These are phyloP conservation scores for Pristionchus maxplancki DNA, from an alignment of 2,888 invertebrate genomes.

Conservation along the genomic window DNA sequence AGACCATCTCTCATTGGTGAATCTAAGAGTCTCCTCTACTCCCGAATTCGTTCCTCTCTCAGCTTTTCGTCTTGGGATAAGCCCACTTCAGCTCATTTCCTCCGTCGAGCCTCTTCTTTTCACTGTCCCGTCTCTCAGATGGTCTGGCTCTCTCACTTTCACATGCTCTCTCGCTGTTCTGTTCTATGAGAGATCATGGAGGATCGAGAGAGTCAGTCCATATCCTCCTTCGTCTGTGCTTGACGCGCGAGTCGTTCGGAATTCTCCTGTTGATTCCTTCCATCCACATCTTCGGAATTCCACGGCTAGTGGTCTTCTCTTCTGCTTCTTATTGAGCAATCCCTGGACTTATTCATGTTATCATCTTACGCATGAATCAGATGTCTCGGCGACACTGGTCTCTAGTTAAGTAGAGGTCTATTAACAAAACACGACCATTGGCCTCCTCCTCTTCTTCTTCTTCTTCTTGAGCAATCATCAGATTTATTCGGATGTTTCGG, in stretches of 20 bases:
- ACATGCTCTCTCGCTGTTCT: neutral
- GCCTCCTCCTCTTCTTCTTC: too few relatives aligned
- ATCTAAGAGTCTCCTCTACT: too few relatives aligned
- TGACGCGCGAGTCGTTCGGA: neutral
- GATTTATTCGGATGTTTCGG: too few relatives aligned
- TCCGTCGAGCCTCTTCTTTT: neutral
- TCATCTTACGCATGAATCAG: too few relatives aligned
- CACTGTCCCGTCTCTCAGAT: neutral
- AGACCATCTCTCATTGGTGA: too few relatives aligned
- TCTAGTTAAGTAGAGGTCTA: too few relatives aligned
- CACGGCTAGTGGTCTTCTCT: too few relatives aligned
- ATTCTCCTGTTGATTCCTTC: neutral
- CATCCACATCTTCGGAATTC: neutral
- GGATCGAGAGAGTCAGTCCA: neutral
- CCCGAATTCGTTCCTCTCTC: neutral
- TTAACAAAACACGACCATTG: too few relatives aligned
- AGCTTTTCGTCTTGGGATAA: neutral
- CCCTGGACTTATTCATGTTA: too few relatives aligned
- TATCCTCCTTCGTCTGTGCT: neutral
- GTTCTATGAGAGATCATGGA: neutral
- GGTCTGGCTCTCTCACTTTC: neutral
- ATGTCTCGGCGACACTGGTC: too few relatives aligned
- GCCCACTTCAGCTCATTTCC: slow-evolving; percentile 23
- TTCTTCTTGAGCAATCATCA: too few relatives aligned
- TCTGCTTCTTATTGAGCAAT: too few relatives aligned